phyloP scores from a whole-genome alignment of 2,888 invertebrate species.

The Dugesia japonica region DNA sequence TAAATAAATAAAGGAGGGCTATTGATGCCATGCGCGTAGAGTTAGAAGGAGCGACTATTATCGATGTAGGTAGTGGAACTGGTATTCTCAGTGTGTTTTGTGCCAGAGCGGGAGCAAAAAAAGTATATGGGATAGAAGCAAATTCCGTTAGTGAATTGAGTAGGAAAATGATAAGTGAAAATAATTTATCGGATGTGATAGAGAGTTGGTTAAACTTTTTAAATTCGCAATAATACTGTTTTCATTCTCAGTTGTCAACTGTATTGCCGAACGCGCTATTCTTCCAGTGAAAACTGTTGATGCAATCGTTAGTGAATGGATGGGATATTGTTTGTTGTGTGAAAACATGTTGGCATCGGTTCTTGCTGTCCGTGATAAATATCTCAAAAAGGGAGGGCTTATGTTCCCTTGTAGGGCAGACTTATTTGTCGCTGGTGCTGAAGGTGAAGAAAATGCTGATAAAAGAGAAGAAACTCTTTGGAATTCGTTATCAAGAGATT shows the following conservation, averaged over 20 bases:
- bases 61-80: constrained; percentile 51
- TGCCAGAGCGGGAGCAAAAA: constrained; percentile 71
- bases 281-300: neutral
- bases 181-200: constrained; percentile 6
- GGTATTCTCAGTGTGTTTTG: constrained; percentile 74
- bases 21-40: neutral
- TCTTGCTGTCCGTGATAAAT: neutral
- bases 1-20: neutral
- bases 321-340: constrained; percentile 24
- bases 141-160: constrained; percentile 37
- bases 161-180: neutral
- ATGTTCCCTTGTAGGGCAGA: constrained; percentile 26
- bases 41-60: constrained; percentile 60
- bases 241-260: neutral
- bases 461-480: neutral
- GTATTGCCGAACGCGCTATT: neutral
- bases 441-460: neutral
- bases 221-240: neutral
- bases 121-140: constrained; percentile 50
- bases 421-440: neutral
- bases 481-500: neutral
- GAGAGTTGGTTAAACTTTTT: neutral
- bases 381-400: constrained; percentile 4
- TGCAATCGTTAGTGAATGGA: constrained; percentile 26
- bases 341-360: constrained; percentile 27